Evolutionary conservation across 1,140 invertebrate genomes (phyloP).

Genomic region (Drosophila navojoa): DNA sequence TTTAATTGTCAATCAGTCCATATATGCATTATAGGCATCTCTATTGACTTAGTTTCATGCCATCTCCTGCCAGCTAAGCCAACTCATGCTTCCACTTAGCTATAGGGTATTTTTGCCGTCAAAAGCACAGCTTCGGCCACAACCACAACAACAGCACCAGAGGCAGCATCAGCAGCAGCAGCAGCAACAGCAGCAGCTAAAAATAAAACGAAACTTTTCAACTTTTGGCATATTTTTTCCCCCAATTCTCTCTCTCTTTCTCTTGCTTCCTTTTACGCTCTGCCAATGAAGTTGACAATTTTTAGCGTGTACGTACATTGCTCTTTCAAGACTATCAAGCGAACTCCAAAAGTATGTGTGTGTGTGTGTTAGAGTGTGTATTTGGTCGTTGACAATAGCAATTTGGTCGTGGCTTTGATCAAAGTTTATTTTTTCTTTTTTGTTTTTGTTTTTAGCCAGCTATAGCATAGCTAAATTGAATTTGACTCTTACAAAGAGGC

Average conservation of each 20-base stretch:
- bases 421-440: slow-evolving; percentile 48
- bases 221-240: slow-evolving; percentile 62
- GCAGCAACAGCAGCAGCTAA: background rate
- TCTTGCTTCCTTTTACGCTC: background rate
- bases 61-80: background rate
- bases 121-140: slow-evolving; percentile 2
- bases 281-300: slow-evolving; percentile 58
- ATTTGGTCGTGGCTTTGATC: slow-evolving; percentile 72
- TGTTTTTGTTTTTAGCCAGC: background rate
- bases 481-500: slow-evolving; percentile 57
- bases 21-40: no score
- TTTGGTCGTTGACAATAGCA: slow-evolving; percentile 64
- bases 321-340: slow-evolving; percentile 34
- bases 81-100: background rate
- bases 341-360: background rate
- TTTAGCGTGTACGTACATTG: slow-evolving; percentile 51
- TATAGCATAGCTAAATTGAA: slow-evolving; percentile 69
- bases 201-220: slow-evolving; percentile 47
- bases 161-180: no score
- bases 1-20: no score
- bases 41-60: no score
- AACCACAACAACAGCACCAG: slow-evolving; percentile 10
- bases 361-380: slow-evolving; percentile 5
- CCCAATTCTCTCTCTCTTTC: background rate
- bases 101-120: background rate